These are phyloP conservation scores for Yponomeuta evonymella DNA, from an alignment of 2,888 invertebrate genomes.

Conservation along the genomic window DNA sequence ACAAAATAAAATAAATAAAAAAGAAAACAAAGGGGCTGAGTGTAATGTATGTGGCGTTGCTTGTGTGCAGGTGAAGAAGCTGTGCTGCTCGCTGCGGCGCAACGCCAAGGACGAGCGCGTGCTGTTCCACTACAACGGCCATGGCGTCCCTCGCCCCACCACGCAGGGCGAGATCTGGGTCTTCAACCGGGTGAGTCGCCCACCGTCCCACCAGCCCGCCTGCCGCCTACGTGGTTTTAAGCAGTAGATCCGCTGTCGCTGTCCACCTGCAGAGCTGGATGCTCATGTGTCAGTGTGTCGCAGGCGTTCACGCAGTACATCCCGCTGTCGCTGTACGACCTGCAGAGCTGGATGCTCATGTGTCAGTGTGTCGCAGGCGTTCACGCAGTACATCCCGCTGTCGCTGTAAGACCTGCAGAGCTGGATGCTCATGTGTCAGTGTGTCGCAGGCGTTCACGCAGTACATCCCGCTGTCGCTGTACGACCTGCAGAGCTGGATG, in stretches of 20 bases:
- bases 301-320: constrained; percentile 99
- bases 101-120: constrained; percentile 99
- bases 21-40: not conserved
- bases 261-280: constrained; percentile 99
- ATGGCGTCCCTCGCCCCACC: constrained; percentile 98
- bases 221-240: too few species aligned
- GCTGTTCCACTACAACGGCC: constrained; percentile 99
- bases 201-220: too few species aligned
- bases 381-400: too few species aligned
- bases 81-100: constrained; percentile 94
- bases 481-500: too few species aligned
- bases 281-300: constrained; percentile 75
- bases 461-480: too few species aligned
- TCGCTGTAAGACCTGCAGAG: too few species aligned
- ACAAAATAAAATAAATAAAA: not conserved
- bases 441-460: too few species aligned
- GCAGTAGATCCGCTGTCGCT: constrained; percentile 95
- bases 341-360: constrained; percentile 95
- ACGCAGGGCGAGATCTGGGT: constrained; percentile 99
- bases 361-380: too few species aligned
- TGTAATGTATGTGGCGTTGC: not conserved
- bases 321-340: constrained; percentile 97
- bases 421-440: too few species aligned
- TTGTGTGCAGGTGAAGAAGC: constrained; percentile 85
- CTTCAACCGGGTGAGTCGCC: constrained; percentile 88